phyloP scores from a whole-genome alignment of 92 coral and sea anemone genomes.

The Metridium senile region DNA sequence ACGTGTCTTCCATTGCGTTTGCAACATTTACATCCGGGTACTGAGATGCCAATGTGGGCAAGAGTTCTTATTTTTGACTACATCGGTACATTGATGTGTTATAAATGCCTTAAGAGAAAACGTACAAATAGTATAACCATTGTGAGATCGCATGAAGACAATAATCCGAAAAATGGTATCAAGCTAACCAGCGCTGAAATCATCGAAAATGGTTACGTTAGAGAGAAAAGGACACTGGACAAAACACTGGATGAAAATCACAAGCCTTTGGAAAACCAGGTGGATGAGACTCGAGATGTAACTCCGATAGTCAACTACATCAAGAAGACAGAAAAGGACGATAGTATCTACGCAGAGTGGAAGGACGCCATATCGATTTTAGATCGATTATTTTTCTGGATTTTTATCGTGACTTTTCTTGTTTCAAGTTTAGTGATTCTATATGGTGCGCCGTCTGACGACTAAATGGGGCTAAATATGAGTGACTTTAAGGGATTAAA shows the following conservation, averaged over 20 bases:
- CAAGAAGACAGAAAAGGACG: conserved; percentile 41
- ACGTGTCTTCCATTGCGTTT: conserved; percentile 77
- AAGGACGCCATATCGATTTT: conserved; percentile 70
- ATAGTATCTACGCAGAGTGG: conserved; percentile 68
- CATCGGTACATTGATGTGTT: conserved; percentile 67
- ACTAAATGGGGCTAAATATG: too few species aligned
- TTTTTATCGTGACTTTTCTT: conserved; percentile 65
- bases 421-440: conserved; percentile 54
- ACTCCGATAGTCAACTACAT: conserved; percentile 32
- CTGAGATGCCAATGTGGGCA: conserved; percentile 76
- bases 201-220: conserved; percentile 31
- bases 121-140: neutral
- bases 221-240: neutral
- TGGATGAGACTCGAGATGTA: neutral
- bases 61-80: conserved; percentile 69
- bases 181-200: conserved; percentile 16
- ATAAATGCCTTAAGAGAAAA: neutral
- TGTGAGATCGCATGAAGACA: neutral
- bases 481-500: too few species aligned
- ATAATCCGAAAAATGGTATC: neutral
- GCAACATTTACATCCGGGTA: conserved; percentile 83
- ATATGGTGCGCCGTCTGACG: conserved; percentile 8
- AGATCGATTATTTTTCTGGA: conserved; percentile 78
- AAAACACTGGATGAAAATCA: neutral
- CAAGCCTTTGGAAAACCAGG: neutral